These are phyloP conservation scores for Melanotaenia duboulayi DNA, from an alignment of 2,113 vertebrate species.

Conservation along the genomic window DNA sequence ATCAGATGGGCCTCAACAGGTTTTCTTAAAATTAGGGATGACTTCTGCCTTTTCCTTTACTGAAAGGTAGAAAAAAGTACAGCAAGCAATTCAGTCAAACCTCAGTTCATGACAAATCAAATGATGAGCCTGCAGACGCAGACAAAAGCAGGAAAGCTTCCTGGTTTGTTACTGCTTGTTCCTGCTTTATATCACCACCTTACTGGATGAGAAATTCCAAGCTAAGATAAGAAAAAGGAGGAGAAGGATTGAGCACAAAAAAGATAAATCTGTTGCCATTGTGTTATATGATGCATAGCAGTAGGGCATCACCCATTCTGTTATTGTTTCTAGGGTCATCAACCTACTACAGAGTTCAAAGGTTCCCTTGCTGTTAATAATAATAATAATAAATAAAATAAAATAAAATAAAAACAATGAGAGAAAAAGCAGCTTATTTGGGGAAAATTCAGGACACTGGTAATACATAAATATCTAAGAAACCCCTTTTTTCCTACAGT, in stretches of 20 bases:
- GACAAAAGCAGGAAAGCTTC: slow-evolving; percentile 49
- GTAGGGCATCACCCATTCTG: not conserved
- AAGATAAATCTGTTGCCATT: slow-evolving; percentile 29
- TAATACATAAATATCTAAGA: not conserved
- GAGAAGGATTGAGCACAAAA: slow-evolving; percentile 28
- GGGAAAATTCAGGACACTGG: not conserved
- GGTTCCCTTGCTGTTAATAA: not conserved
- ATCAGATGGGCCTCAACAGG: slow-evolving; percentile 7
- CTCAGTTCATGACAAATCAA: slow-evolving; percentile 39
- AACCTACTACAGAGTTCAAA: not conserved
- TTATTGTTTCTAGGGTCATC: not conserved
- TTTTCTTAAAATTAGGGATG: slow-evolving; percentile 21
- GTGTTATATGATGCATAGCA: slow-evolving; percentile 8
- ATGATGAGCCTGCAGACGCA: slow-evolving; percentile 22
- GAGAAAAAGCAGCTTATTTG: not conserved
- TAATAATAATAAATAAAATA: no score
- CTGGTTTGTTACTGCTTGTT: slow-evolving; percentile 36
- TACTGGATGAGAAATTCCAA: slow-evolving; percentile 17
- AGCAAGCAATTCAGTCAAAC: slow-evolving; percentile 26
- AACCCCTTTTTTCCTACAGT: not conserved
- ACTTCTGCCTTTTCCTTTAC: slow-evolving; percentile 13
- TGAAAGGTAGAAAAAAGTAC: slow-evolving; percentile 27
- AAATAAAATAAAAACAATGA: not conserved
- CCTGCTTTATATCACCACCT: slow-evolving; percentile 39
- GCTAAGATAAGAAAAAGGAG: slow-evolving; percentile 40